Percentiles rank a stretch among this genome's conserved stretches.
Conservation (phyloP, 2,797 vertebrate species). For the Chrosomus eos region DNA sequence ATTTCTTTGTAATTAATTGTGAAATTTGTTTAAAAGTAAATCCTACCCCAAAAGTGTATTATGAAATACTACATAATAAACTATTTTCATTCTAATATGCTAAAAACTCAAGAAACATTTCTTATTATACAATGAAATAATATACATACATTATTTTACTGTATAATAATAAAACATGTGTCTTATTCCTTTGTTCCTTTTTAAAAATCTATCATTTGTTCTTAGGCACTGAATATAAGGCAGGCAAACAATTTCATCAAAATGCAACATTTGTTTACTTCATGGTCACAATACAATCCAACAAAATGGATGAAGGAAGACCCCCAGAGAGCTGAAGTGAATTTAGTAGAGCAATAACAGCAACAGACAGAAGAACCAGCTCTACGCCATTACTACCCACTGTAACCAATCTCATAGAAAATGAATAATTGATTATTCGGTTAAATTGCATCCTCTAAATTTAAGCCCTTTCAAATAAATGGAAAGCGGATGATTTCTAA, state of each 20-base stretch:
- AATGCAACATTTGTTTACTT: constrained; percentile 13
- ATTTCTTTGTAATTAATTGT: neutral
- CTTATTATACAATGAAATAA: neutral
- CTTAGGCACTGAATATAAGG: neutral
- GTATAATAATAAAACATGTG: neutral
- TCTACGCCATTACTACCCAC: neutral
- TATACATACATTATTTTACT: neutral
- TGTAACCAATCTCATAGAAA: constrained; percentile 40
- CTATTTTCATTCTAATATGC: neutral
- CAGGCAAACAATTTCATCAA: neutral
- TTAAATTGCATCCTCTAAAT: constrained; percentile 40
- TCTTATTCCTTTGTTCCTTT: too few relatives aligned
- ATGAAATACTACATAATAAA: too few relatives aligned
- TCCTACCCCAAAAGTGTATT: too few relatives aligned
- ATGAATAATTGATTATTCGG: constrained; percentile 53
- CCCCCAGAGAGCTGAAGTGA: neutral
- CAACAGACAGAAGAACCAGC: constrained; percentile 12
- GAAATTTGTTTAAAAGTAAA: neutral
- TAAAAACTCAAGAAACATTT: neutral
- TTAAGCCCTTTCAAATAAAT: constrained; percentile 43
- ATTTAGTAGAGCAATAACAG: constrained; percentile 32
- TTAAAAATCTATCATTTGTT: neutral
- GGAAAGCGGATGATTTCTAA: constrained; percentile 45
- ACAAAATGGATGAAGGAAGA: constrained; percentile 14
- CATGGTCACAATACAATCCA: neutral